Evolutionary conservation across 2,888 invertebrate genomes (phyloP).

Genomic region (Odontomyia ornata): DNA sequence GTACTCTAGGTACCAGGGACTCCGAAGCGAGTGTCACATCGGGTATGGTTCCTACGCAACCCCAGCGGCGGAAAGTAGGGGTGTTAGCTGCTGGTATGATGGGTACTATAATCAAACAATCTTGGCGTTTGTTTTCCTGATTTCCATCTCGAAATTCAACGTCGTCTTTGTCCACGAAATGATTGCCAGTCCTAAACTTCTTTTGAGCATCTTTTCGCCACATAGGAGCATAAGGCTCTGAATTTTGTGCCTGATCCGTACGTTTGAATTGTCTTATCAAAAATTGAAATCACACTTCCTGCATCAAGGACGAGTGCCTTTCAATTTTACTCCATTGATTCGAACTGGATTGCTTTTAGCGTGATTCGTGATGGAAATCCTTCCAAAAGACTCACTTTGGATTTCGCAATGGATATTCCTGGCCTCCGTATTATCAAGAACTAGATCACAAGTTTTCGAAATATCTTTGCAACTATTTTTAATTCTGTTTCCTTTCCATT

Average conservation of each 20-base stretch:
- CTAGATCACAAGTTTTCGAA: slow-evolving; percentile 58
- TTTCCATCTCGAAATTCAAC: background rate
- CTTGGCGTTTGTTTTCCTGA: background rate
- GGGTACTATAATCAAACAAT: slow-evolving; percentile 5
- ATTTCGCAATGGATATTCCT: slow-evolving; percentile 60
- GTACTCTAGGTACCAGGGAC: no score
- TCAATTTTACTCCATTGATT: slow-evolving; percentile 56
- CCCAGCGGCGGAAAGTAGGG: no score
- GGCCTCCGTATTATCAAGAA: slow-evolving; percentile 55
- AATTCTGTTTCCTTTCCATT: background rate
- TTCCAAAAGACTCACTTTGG: slow-evolving; percentile 60
- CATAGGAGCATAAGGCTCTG: slow-evolving; percentile 57
- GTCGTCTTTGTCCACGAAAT: background rate
- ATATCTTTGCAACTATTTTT: slow-evolving; percentile 55
- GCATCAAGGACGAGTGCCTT: slow-evolving; percentile 57
- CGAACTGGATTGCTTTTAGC: slow-evolving; percentile 55
- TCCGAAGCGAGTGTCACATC: no score
- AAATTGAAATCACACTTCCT: slow-evolving; percentile 57
- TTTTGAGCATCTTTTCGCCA: slow-evolving; percentile 52
- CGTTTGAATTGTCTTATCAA: slow-evolving; percentile 54
- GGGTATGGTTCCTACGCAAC: no score
- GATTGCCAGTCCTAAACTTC: slow-evolving; percentile 49
- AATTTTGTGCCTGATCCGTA: slow-evolving; percentile 56
- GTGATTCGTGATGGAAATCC: slow-evolving; percentile 59
- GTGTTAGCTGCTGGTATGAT: no score